Percentiles rank a stretch among this genome's conserved stretches.
Conservation (phyloP, 2,888 invertebrate genomes). For the Gonocerus acuteangulatus region DNA sequence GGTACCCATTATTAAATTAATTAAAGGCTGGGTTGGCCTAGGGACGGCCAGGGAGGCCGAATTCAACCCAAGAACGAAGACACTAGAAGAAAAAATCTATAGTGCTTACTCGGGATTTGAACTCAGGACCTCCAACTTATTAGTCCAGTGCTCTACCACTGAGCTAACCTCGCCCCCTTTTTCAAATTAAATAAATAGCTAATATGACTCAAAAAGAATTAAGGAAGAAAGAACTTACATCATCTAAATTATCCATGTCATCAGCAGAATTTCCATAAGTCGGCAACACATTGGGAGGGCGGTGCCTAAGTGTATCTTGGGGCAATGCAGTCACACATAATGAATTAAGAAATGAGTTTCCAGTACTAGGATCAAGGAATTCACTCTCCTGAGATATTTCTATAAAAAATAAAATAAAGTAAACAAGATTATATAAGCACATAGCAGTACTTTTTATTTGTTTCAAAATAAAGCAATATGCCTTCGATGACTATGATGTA, state of each 20-base stretch:
- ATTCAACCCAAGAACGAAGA: too few species aligned
- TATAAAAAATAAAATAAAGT: not conserved
- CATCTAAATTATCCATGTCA: conserved; percentile 85
- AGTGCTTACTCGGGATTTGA: too few species aligned
- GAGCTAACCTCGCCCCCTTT: too few species aligned
- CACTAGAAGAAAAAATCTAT: too few species aligned
- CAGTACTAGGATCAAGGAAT: conserved; percentile 3
- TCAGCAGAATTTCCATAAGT: conserved; percentile 72
- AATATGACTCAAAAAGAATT: too few species aligned
- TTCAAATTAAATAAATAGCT: too few species aligned
- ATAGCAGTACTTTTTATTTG: not conserved
- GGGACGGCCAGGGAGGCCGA: too few species aligned
- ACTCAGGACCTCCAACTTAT: too few species aligned
- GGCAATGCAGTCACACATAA: conserved; percentile 42
- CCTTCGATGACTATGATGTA: not conserved
- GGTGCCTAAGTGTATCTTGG: conserved; percentile 60
- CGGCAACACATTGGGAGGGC: conserved; percentile 69
- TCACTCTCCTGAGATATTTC: not conserved
- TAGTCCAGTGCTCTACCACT: too few species aligned
- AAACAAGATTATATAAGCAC: not conserved
- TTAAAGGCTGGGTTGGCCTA: too few species aligned
- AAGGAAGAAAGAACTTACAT: conserved; percentile 62
- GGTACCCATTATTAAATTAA: too few species aligned
- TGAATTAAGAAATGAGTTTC: conserved; percentile 29
- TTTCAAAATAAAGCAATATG: not conserved